Evolutionary conservation across 2,113 vertebrate species (phyloP), one percentile per base, ranked within the genome.

Genomic region (Cromileptes altivelis): DNA sequence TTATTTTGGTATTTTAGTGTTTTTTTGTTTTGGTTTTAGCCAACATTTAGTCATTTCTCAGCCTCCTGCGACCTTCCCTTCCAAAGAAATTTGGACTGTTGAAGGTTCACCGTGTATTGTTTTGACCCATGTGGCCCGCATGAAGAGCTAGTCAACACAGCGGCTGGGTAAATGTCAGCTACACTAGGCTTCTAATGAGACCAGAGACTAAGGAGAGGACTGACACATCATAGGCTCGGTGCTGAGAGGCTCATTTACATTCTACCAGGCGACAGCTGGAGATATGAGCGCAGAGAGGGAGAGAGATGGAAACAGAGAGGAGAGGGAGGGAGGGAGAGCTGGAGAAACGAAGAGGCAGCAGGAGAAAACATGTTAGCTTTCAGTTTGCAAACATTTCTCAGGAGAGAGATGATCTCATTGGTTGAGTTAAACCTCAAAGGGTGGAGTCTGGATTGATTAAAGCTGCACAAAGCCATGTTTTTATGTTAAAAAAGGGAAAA

Each of bases 161-260:
- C 23, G 77, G 85, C 87, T 55, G 88, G 76, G 84, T 91, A 93
- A 92, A 90, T 92, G 93, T 94, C 92, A 91, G 88, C 90, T 71
- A 61, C 84, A 70, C 82, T 84, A 30, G 84, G 78, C 78, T 62
- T 89, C 82, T 94, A 92, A 93, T 90, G 85, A 93, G 91, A 89
- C 45, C 87, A 73, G 85, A 86, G 91, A 92, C 82, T 87, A 88
- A 87, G 83, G 76, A 85, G 89, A 86, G 90, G 84, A 71, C 83
- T 78, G 91, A 91, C 90, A 88, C 87, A 78, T 85, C 90, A 82
- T 47, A 68, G 89, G 71, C 88, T 85, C 81, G 19, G 80, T 57
- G 76, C 83, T 81, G 85, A 86, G 87, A 86, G 70, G 62, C 85
- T 94, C 90, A 92, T 94, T 93, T 93, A 89, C 91, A 93, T 92